A percentile compares a stretch with the other conserved stretches of the same genome.
Evolutionary conservation across 2,113 vertebrate genomes (phyloP).

Genomic region (Ceyx cyanopectus): DNA sequence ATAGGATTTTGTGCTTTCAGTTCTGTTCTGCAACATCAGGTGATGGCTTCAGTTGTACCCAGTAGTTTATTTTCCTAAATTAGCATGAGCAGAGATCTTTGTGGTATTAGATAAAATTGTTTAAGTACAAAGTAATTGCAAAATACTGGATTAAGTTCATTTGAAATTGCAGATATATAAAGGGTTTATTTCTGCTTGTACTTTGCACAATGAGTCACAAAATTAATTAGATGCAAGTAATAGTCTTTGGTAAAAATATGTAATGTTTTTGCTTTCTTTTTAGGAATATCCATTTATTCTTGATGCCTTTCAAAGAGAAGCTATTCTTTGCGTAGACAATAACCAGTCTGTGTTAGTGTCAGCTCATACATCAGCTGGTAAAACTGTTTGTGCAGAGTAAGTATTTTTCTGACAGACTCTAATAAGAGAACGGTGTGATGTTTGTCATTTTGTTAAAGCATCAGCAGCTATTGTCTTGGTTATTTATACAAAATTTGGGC

Average conservation of each 20-base stretch:
- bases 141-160: background rate
- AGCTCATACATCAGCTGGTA: slow-evolving; percentile 98
- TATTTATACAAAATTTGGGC: background rate
- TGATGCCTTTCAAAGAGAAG: slow-evolving; percentile 97
- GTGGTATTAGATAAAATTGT: background rate
- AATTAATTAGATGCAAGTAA: background rate
- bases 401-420: slow-evolving; percentile 62
- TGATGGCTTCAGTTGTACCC: background rate
- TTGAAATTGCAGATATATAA: background rate
- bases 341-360: slow-evolving; percentile 98
- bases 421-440: background rate
- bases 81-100: background rate
- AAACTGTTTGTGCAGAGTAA: slow-evolving; percentile 99
- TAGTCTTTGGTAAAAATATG: background rate
- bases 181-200: background rate
- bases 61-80: background rate
- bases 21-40: rapidly evolving
- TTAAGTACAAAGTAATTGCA: background rate
- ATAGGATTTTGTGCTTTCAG: rapidly evolving
- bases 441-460: background rate
- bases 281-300: slow-evolving; percentile 97
- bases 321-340: slow-evolving; percentile 96
- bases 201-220: background rate
- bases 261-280: slow-evolving; percentile 5
- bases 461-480: background rate